Base-by-base conservation (phyloP, 2,797 vertebrate genomes). In the Alauda arvensis region DNA sequence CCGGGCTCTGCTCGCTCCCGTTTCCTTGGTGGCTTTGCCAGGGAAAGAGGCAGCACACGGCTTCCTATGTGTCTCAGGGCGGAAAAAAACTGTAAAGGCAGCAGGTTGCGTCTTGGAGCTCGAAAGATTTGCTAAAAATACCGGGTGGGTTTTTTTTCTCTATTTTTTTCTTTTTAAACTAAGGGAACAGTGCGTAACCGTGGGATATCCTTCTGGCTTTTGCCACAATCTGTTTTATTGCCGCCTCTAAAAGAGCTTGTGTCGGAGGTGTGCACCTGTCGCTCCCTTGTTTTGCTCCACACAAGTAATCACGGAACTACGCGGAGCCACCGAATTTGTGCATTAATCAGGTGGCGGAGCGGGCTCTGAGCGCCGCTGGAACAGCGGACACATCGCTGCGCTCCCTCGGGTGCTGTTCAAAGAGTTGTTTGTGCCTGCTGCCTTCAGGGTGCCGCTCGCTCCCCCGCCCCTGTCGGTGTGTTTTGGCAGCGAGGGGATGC, bases 321-420 rank as follows among this genome's bases (percentile, higher is more conserved):
- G 1, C 0, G 14, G 29, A 61, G 63, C 34, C 25, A 1, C 62
- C 1, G 0, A 2, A 56, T 16, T 9, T 0, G 0, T 2, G 24
- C 3, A 0, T 56, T 3, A 3, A 10, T 12, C 0, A 0, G 52
- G 37, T 1, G 68, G 2, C 12, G 71, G 60, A 57, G 86, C 10
- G 2, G 31, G 46, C 37, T 71, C 18, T 1, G 53, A 23, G 25
- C 61, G 39, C 26, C 3, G 0, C 0, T 0, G 75, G 78, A 23
- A 20, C 13, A 6, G 72, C 46, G 19, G 48, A 0, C 4, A 0
- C 2, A 8, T 4, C 1, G 18, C 52, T 3, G 52, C 17, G 18
- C 5, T 66, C 37, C 29, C 14, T 3, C 1, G 14, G 29, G 40
- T 7, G 2, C 46, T 40, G 14, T 24, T 23, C 6, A 1, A 4